Evolutionary conservation across 2,113 vertebrate species (phyloP), one percentile per base, ranked within the genome.

Genomic region (Oryzias melastigma): DNA sequence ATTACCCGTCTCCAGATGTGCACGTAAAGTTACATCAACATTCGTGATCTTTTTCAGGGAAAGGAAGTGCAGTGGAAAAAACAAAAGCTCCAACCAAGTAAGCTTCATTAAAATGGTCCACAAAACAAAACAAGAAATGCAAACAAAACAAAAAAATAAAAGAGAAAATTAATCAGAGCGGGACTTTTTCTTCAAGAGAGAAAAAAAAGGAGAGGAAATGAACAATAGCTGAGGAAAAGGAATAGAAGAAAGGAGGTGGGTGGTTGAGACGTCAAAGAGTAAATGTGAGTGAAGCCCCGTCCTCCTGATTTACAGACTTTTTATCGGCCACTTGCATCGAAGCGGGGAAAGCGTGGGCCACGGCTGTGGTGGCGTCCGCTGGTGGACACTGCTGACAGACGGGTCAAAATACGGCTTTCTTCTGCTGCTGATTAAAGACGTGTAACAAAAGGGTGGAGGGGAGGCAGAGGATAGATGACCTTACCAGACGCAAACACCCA

Each of bases 391-490:
- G 89, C 58, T 88, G 90, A 92, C 86, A 91, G 89, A 90, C 79
- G 49, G 71, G 56, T 62, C 85, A 90, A 85, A 93, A 91, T 87
- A 91, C 64, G 19, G 73, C 80, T 88, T 83, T 88, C 82, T 86
- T 89, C 85, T 81, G 52, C 62, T 62, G 57, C 85, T 93, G 92
- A 93, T 92, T 92, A 93, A 92, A 91, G 88, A 83, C 60, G 71
- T 70, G 62, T 71, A 85, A 74, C 81, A 76, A 78, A 67, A 76
- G 75, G 80, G 81, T 67, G 74, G 82, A 73, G 65, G 79, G 35
- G 71, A 64, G 8, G 3, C 0, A 45, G 74, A 71, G 77, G 77
- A 88, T 67, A 79, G 78, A 83, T 67, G 52, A 67, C 75, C 66
- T 65, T 44, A 60, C 44, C 59, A 49, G 53, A 15, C 62, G 44